Conservation (phyloP, 2,113 vertebrate genomes). For the Anguilla rostrata region DNA sequence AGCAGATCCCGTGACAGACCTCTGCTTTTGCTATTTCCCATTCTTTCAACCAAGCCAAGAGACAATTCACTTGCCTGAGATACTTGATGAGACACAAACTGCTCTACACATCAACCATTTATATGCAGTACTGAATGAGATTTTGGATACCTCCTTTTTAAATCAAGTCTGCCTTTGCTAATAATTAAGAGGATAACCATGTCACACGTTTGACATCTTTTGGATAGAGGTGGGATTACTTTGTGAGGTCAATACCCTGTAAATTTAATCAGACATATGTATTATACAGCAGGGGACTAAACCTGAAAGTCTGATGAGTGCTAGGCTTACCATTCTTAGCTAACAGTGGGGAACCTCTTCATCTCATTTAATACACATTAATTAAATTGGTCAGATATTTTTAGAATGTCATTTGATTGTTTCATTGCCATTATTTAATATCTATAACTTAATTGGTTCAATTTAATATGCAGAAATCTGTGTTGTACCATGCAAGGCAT, state of each 20-base stretch:
- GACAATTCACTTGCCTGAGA: neutral
- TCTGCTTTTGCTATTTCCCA: slow-evolving; percentile 57
- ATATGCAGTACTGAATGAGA: slow-evolving; percentile 1
- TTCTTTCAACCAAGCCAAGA: slow-evolving; percentile 10
- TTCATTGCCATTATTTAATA: neutral
- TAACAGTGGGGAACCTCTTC: slow-evolving; percentile 33
- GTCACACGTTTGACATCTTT: slow-evolving; percentile 14
- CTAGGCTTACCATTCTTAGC: slow-evolving; percentile 27
- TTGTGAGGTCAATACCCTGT: neutral
- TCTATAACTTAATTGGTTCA: too few species aligned
- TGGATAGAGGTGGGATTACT: neutral
- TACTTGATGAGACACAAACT: neutral
- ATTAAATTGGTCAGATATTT: slow-evolving; percentile 27
- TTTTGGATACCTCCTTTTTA: slow-evolving; percentile 21
- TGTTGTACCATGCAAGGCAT: too few species aligned
- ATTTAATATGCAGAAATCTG: too few species aligned
- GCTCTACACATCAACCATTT: neutral
- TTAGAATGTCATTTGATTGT: neutral
- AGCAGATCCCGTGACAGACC: slow-evolving; percentile 54
- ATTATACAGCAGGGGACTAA: slow-evolving; percentile 16
- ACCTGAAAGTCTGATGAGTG: neutral
- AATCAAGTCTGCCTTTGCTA: slow-evolving; percentile 37
- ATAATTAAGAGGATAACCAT: slow-evolving; percentile 45
- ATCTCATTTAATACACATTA: slow-evolving; percentile 34
- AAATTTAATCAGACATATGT: slow-evolving; percentile 19